A percentile compares a stretch with the other conserved stretches of the same genome.
phyloP scores from a whole-genome alignment of 2,113 vertebrate species.

The Vicugna pacos region DNA sequence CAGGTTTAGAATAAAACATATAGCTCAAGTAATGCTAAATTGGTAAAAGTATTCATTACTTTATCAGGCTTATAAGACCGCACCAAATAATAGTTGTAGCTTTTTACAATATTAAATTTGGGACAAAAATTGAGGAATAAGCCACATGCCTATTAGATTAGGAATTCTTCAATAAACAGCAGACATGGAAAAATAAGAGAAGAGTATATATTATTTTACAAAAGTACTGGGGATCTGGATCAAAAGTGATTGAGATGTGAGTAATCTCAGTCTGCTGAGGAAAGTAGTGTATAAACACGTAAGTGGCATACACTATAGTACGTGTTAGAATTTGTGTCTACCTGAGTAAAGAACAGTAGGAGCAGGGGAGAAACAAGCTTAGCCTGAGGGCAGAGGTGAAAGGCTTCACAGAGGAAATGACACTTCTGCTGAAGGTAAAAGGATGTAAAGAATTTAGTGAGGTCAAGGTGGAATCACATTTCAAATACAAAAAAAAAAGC shows the following conservation, averaged over 20 bases:
- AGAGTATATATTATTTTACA: background rate
- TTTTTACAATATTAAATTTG: background rate
- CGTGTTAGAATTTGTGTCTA: background rate
- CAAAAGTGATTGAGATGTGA: background rate
- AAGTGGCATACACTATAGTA: fast-evolving
- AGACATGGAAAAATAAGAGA: background rate
- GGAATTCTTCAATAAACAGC: background rate
- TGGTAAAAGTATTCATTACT: background rate
- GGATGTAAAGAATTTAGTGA: background rate
- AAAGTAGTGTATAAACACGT: background rate
- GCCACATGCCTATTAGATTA: background rate
- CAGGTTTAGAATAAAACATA: background rate
- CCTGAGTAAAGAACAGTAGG: background rate
- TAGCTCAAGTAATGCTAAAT: background rate
- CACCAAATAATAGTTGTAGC: background rate
- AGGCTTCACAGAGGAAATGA: background rate
- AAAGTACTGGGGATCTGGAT: background rate
- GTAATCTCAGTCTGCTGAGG: too few relatives aligned
- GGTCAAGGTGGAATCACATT: background rate
- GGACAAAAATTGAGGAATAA: background rate
- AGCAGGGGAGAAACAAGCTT: background rate
- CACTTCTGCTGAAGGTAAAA: background rate
- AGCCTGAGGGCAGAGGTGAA: background rate
- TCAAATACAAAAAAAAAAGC: background rate
- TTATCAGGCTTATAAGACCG: background rate